Conservation (phyloP, 2,888 invertebrate genomes). For the Athalia rosae region DNA sequence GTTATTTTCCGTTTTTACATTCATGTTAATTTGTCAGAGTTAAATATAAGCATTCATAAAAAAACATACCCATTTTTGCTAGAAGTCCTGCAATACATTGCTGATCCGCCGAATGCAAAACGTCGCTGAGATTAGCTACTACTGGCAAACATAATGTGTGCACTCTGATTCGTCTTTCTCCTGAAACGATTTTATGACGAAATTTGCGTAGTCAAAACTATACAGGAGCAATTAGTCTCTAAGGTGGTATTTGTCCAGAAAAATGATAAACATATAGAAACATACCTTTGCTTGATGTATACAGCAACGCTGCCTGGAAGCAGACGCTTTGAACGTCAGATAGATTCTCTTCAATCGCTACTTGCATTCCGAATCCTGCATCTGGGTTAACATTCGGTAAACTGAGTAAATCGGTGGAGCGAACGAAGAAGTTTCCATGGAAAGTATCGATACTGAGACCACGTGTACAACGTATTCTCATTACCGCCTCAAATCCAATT, state of each 20-base stretch:
- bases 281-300: slow-evolving; percentile 92
- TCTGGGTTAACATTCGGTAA: slow-evolving; percentile 99
- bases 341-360: slow-evolving; percentile 94
- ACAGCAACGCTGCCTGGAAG: slow-evolving; percentile 98
- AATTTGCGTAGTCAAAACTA: neutral
- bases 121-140: slow-evolving; percentile 87
- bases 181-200: slow-evolving; percentile 71
- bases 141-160: slow-evolving; percentile 97
- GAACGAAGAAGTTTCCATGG: slow-evolving; percentile 99
- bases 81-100: slow-evolving; percentile 94
- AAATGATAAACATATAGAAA: neutral
- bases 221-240: neutral
- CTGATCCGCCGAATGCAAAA: slow-evolving; percentile 93
- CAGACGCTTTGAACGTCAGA: slow-evolving; percentile 91
- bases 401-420: slow-evolving; percentile 96
- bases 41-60: slow-evolving; percentile 18
- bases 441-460: slow-evolving; percentile 97
- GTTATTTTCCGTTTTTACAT: neutral
- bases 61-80: slow-evolving; percentile 92
- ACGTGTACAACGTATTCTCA: slow-evolving; percentile 95
- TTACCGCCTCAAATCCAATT: slow-evolving; percentile 99
- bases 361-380: slow-evolving; percentile 98
- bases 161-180: slow-evolving; percentile 96
- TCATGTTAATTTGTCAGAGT: neutral
- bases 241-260: neutral